Conservation (phyloP, 2,888 invertebrate species). For the Salticus scenicus region DNA sequence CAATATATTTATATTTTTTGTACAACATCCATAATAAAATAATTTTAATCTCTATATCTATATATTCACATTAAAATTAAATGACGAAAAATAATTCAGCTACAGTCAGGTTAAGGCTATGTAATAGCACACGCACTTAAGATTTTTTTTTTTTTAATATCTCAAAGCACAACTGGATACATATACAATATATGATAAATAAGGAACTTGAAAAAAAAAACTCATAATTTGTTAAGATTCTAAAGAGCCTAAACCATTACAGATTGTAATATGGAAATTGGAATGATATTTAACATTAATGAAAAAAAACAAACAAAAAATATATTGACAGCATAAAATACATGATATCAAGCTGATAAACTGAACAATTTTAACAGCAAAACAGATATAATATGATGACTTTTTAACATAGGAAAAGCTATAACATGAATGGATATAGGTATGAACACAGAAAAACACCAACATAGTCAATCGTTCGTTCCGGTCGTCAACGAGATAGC, state of each 20-base stretch:
- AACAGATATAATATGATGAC: constrained; percentile 58
- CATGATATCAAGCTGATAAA: constrained; percentile 53
- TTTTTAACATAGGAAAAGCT: constrained; percentile 49
- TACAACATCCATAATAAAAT: too few species aligned
- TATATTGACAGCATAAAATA: constrained; percentile 48
- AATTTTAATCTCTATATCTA: too few species aligned
- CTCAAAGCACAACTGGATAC: constrained; percentile 33
- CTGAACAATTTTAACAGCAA: constrained; percentile 51
- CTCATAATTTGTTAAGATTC: constrained; percentile 48
- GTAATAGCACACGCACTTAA: constrained; percentile 25
- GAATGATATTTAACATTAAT: constrained; percentile 61
- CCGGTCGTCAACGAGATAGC: constrained; percentile 67
- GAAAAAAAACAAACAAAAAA: constrained; percentile 33
- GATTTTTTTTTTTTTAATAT: constrained; percentile 16
- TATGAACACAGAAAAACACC: constrained; percentile 65
- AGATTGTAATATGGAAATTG: constrained; percentile 48
- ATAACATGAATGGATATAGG: constrained; percentile 54
- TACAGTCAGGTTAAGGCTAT: constrained; percentile 29
- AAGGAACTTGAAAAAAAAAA: constrained; percentile 61
- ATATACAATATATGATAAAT: constrained; percentile 38
- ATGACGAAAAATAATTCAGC: too few species aligned
- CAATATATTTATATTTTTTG: too few species aligned
- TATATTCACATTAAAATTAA: too few species aligned
- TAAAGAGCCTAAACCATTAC: constrained; percentile 64
- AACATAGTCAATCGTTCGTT: constrained; percentile 60